Evolutionary conservation across 23 tunicate genomes (phyloP).

Genomic region (Clavelina lepadiformis): DNA sequence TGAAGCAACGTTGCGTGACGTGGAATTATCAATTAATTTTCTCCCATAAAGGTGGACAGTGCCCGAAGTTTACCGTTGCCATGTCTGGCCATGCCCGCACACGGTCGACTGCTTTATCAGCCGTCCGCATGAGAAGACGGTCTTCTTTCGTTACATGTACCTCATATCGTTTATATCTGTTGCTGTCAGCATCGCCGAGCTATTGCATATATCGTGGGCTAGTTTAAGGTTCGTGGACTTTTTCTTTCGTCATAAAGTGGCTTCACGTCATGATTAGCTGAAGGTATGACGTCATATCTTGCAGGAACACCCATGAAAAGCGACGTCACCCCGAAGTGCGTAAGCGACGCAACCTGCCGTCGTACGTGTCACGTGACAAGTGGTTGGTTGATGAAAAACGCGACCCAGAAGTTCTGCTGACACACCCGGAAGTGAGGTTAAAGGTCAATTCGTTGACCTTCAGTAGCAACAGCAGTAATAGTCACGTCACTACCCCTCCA

Average conservation of each 20-base stretch:
- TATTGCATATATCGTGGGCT: constrained; percentile 41
- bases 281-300: constrained; percentile 3
- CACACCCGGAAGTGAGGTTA: too few relatives aligned
- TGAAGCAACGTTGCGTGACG: neutral
- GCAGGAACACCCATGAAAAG: too few relatives aligned
- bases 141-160: constrained; percentile 72
- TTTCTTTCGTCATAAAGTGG: too few relatives aligned
- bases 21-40: neutral
- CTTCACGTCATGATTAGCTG: too few relatives aligned
- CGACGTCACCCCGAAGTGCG: too few relatives aligned
- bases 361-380: neutral
- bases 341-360: neutral
- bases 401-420: too few relatives aligned
- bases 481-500: neutral
- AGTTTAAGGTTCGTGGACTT: constrained; percentile 31
- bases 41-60: constrained; percentile 41
- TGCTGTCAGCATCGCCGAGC: constrained; percentile 31
- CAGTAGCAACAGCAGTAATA: neutral
- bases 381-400: neutral
- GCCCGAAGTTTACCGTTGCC: constrained; percentile 72
- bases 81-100: constrained; percentile 84
- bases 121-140: constrained; percentile 72
- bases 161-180: constrained; percentile 45
- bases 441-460: neutral
- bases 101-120: constrained; percentile 88